Conservation (phyloP, 2,797 vertebrate genomes). For the Neomorphus geoffroyi region DNA sequence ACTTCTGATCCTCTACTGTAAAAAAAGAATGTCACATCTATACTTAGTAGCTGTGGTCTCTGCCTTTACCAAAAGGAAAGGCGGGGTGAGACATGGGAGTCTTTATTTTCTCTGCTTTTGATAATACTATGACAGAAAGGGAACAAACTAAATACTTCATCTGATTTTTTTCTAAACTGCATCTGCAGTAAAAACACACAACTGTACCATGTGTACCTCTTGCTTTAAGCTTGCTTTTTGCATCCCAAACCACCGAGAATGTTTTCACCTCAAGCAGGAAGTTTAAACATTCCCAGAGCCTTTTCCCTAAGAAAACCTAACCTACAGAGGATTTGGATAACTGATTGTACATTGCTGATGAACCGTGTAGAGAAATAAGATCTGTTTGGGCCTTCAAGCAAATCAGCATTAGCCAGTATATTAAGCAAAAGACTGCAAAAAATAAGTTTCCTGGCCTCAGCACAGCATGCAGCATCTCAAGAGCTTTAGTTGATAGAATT, state of each 20-base stretch:
- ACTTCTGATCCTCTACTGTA: not conserved
- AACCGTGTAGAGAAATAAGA: accelerated
- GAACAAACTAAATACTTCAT: not conserved
- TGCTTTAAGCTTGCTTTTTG: not conserved
- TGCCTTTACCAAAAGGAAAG: not conserved
- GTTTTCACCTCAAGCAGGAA: not conserved
- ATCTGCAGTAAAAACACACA: not conserved
- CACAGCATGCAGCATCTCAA: not conserved
- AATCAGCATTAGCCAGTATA: not conserved
- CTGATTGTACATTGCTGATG: not conserved
- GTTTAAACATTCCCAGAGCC: not conserved
- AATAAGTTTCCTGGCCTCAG: not conserved
- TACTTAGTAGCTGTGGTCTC: not conserved
- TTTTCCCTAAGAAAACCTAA: not conserved
- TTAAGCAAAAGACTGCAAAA: not conserved
- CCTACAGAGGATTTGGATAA: not conserved
- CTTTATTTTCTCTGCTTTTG: not conserved
- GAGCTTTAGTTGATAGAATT: not conserved
- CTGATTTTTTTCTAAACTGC: not conserved
- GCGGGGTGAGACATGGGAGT: accelerated
- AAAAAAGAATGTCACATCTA: not conserved
- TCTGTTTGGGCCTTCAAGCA: not conserved
- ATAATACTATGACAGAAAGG: not conserved
- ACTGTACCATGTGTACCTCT: not conserved
- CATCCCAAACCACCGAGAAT: not conserved